Evolutionary conservation across 2,797 vertebrate species (phyloP), one percentile per base, ranked within the genome.

Genomic region (Tadarida brasiliensis): DNA sequence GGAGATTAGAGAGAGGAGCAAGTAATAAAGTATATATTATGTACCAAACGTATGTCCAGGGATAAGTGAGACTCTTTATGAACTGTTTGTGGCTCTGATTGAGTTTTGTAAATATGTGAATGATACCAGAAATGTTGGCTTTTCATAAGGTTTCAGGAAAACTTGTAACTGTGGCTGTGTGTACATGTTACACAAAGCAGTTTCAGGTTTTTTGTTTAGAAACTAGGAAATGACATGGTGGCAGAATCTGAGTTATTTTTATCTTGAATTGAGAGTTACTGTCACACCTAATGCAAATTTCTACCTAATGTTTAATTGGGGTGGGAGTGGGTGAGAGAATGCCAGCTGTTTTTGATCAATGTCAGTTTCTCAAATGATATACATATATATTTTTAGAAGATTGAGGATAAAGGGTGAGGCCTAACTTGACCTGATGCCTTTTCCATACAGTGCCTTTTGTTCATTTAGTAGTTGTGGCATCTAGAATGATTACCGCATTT

Each of bases 171-270:
- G 56, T 35, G 95, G 95, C 94, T 91, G 78, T 91, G 88, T 93
- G 73, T 94, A 94, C 86, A 39, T 91, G 97, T 91, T 91, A 87
- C 65, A 87, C 94, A 88, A 89, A 98, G 94, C 88, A 86, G 91
- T 92, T 85, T 89, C 0, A 5, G 76, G 71, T 76, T 84, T 91
- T 96, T 98, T 97, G 97, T 98, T 97, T 88, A 98, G 98, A 97
- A 98, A 98, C 98, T 98, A 98, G 98, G 98, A 98, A 98, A 98
- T 97, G 97, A 97, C 97, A 61, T 94, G 92, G 71, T 85, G 95
- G 96, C 96, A 96, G 97, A 97, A 97, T 95, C 85, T 76, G 92
- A 96, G 98, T 98, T 98, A 98, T 98, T 98, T 98, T 98, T 98
- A 98, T 97, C 98, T 67, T 39, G 87, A 90, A 97, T 98, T 98